A percentile compares a stretch with the other conserved stretches of the same genome.
phyloP scores from a whole-genome alignment of 2,113 vertebrate species.

The Murina feae region DNA sequence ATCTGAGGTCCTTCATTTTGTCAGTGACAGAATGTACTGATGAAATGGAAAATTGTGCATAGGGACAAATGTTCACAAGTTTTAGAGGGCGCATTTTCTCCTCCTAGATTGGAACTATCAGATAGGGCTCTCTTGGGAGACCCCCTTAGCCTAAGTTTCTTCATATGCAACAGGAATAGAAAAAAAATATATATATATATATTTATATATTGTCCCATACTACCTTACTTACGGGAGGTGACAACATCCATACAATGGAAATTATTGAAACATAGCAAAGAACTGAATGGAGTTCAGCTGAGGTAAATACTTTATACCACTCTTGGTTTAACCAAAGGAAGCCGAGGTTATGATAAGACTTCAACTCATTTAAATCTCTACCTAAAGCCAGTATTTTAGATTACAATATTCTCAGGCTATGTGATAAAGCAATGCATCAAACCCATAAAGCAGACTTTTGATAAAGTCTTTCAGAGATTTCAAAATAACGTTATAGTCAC shows the following conservation, averaged over 20 bases:
- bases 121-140: background rate
- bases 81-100: background rate
- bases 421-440: background rate
- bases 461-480: slow-evolving; percentile 2
- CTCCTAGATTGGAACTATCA: background rate
- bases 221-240: background rate
- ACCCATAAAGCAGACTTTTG: background rate
- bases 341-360: background rate
- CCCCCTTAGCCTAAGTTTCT: background rate
- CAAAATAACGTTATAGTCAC: background rate
- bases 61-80: background rate
- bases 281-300: background rate
- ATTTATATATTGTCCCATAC: no score
- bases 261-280: background rate
- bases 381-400: background rate
- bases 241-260: background rate
- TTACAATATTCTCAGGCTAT: background rate
- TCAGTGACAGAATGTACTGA: background rate
- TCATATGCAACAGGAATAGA: background rate
- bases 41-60: background rate
- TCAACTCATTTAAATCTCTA: background rate
- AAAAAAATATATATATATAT: no score
- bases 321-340: background rate
- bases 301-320: background rate
- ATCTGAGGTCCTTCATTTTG: background rate